Base-by-base conservation (phyloP, 2,113 vertebrate genomes). In the Oryzias melastigma region DNA sequence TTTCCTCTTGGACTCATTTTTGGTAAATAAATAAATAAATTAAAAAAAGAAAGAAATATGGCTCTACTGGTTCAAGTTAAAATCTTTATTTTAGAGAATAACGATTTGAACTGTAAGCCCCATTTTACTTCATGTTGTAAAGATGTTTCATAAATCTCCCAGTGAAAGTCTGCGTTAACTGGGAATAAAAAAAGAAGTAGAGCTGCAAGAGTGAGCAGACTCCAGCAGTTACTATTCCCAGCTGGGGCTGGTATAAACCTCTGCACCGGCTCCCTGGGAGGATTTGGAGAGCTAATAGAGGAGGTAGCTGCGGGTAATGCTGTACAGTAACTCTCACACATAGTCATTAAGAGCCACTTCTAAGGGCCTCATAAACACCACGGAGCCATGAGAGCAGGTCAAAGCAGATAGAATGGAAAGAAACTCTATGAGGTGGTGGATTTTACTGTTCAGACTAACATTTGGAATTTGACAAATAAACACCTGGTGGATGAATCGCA, bases 281-380 rank as follows among this genome's bases (percentile, higher is more conserved):
- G 62, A 78, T 50, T 43, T 70, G 67, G 65, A 62, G 46, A 55
- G 71, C 74, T 83, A 64, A 81, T 73, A 66, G 78, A 82, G 76
- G 71, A 72, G 84, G 73, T 75, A 51, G 72, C 72, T 72, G 79
- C 55, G 81, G 77, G 81, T 82, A 85, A 83, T 86, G 87, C 84
- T 58, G 71, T 88, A 87, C 85, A 88, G 87, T 83, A 84, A 89
- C 83, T 82, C 84, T 84, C 57, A 80, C 80, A 80, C 83, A 71
- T 49, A 85, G 83, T 91, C 85, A 87, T 90, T 87, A 89, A 78
- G 73, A 73, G 68, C 72, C 77, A 78, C 85, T 90, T 90, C 88
- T 88, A 80, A 90, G 73, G 84, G 71, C 52, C 87, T 88, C 87
- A 73, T 90, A 90, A 91, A 92, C 91, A 90, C 88, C 75, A 80